phyloP scores from a whole-genome alignment of 2,113 vertebrate species.

The Ondatra zibethicus region DNA sequence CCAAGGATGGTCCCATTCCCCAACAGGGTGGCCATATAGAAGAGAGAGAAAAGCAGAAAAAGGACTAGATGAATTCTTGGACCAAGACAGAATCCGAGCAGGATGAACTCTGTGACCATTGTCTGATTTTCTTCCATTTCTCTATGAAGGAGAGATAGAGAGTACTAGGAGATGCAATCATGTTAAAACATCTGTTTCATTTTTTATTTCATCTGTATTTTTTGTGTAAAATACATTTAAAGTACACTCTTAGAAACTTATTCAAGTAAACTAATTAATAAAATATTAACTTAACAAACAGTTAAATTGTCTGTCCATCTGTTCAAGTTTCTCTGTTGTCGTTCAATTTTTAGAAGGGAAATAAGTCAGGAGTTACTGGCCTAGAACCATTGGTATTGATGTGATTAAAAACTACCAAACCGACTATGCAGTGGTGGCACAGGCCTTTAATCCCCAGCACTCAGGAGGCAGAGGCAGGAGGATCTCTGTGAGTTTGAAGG shows the following conservation, averaged over 20 bases:
- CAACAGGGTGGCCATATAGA: slow-evolving; percentile 43
- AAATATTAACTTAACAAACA: background rate
- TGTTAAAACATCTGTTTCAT: background rate
- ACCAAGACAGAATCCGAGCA: slow-evolving; percentile 60
- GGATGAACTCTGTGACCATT: slow-evolving; percentile 66
- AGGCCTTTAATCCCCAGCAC: no score
- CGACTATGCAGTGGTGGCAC: background rate
- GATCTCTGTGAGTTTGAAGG: no score
- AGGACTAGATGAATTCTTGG: background rate
- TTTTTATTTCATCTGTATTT: background rate
- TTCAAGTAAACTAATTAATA: background rate
- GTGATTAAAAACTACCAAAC: background rate
- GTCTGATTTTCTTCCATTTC: slow-evolving; percentile 55
- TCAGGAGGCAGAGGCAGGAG: no score
- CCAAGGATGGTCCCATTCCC: slow-evolving; percentile 67
- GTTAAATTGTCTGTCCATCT: background rate
- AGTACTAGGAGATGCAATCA: background rate
- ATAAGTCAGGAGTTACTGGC: background rate
- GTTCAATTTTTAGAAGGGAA: background rate
- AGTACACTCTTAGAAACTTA: background rate
- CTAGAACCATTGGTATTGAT: background rate
- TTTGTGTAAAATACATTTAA: background rate
- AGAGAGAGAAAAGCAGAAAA: slow-evolving; percentile 55
- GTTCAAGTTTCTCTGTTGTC: background rate
- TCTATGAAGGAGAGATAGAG: slow-evolving; percentile 17